These are phyloP conservation scores for Ifrita kowaldi DNA, from an alignment of 2,113 vertebrate genomes.

Conservation along the genomic window DNA sequence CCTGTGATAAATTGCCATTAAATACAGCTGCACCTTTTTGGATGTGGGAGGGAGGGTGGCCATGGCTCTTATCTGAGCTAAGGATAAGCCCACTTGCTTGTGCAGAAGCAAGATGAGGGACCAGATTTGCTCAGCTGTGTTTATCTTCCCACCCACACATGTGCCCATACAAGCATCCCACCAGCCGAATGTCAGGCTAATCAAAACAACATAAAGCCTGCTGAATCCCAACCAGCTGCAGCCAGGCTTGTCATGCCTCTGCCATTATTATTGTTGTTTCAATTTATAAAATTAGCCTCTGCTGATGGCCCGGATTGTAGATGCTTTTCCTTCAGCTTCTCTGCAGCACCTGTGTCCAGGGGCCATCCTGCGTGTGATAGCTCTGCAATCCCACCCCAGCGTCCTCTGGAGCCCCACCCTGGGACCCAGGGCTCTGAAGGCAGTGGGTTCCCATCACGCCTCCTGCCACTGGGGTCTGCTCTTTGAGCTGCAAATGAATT, in stretches of 20 bases:
- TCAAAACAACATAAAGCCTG: not conserved
- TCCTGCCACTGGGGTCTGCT: not conserved
- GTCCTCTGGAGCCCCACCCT: not conserved
- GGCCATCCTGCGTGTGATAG: fast-evolving
- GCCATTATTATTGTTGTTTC: not conserved
- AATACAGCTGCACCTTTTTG: constrained; percentile 7
- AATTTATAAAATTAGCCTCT: not conserved
- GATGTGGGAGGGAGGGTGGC: not conserved
- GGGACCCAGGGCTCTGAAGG: not conserved
- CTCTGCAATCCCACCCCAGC: fast-evolving
- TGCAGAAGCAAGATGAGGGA: not conserved
- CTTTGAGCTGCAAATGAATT: not conserved
- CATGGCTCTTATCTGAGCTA: not conserved
- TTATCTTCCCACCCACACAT: not conserved
- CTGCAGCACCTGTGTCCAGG: not conserved
- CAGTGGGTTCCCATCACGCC: fast-evolving
- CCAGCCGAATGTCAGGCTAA: not conserved
- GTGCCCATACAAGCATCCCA: constrained; percentile 6
- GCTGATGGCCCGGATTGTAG: not conserved
- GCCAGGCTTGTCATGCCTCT: not conserved
- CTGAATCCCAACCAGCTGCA: constrained; percentile 23
- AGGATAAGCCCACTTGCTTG: not conserved
- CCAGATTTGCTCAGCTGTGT: constrained; percentile 53
- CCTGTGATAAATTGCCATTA: not conserved
- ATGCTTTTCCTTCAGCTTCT: not conserved